Percentiles rank a stretch among this genome's conserved stretches.
Conservation (phyloP, 1,140 invertebrate species). For the Orchesella cincta region DNA sequence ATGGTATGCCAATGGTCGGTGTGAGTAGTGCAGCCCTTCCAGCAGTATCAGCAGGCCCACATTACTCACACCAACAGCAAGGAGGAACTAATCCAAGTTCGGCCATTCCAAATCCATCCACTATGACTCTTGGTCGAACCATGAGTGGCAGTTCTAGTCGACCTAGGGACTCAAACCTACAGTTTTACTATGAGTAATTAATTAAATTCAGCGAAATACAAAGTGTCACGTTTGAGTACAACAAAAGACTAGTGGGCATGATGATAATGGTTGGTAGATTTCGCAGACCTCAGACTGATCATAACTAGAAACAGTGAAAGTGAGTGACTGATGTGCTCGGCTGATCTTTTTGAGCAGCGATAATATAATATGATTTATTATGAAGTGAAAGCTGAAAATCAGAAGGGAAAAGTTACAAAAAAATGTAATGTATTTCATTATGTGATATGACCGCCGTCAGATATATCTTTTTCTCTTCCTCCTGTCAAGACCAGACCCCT, state of each 20-base stretch:
- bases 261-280: no score
- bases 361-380: no score
- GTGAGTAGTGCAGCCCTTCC: background rate
- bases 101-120: conserved; percentile 3
- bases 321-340: background rate
- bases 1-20: conserved; percentile 1
- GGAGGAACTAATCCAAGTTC: conserved; percentile 13
- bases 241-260: no score
- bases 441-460: conserved; percentile 14
- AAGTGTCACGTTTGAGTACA: background rate
- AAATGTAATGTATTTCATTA: background rate
- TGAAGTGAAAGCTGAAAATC: background rate
- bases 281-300: background rate
- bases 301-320: background rate
- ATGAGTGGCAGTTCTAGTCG: background rate
- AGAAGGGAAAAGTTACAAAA: background rate
- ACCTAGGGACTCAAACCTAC: conserved; percentile 29
- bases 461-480: background rate
- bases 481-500: conserved; percentile 9
- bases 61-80: background rate
- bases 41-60: background rate
- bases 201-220: background rate
- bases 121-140: conserved; percentile 20
- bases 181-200: conserved; percentile 44
- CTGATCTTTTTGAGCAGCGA: background rate